Conservation (phyloP, 2,797 vertebrate genomes). For the Gorsachius magnificus region DNA sequence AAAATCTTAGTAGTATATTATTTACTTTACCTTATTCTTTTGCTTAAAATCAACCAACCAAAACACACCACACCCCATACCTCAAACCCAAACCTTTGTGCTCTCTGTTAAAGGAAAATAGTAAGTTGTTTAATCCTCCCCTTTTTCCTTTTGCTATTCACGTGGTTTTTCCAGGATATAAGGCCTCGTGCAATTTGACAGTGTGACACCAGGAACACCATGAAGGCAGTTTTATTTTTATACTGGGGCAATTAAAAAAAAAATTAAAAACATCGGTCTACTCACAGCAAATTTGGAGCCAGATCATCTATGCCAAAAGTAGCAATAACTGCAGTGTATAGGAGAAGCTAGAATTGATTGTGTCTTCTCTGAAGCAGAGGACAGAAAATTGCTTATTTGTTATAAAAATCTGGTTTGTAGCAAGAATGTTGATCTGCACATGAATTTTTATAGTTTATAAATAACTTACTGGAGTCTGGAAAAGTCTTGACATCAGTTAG, state of each 20-base stretch:
- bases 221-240: constrained; percentile 65
- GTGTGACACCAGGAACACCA: constrained; percentile 19
- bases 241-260: constrained; percentile 34
- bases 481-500: neutral
- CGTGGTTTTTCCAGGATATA: neutral
- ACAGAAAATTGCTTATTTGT: constrained; percentile 53
- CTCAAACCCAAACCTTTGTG: neutral
- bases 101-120: neutral
- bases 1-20: neutral
- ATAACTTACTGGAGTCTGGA: neutral
- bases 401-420: constrained; percentile 31
- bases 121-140: neutral
- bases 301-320: constrained; percentile 55
- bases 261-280: constrained; percentile 13
- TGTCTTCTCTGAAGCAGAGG: constrained; percentile 9
- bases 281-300: constrained; percentile 59
- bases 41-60: neutral
- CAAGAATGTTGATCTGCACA: neutral
- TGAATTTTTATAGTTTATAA: neutral
- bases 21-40: neutral
- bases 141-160: neutral
- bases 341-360: constrained; percentile 42
- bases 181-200: constrained; percentile 8
- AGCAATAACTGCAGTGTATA: constrained; percentile 37
- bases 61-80: neutral